Conservation (phyloP, 1,140 invertebrate species). For the Adoxophyes honmai region DNA sequence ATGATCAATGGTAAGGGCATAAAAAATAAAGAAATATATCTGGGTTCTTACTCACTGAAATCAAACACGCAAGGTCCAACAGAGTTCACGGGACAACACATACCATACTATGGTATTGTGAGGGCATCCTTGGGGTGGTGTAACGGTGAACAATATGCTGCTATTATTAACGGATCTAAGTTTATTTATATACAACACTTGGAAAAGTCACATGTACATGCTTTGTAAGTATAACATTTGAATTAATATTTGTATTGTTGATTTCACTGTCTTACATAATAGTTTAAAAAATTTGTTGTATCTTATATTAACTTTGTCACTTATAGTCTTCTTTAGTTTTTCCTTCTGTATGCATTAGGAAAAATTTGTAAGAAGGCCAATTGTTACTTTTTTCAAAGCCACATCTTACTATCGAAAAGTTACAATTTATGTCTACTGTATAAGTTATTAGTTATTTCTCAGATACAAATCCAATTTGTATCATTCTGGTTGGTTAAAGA, state of each 20-base stretch:
- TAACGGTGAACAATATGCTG: constrained; percentile 55
- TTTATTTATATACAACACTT: constrained; percentile 53
- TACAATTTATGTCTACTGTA: too few species aligned
- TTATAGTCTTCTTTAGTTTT: too few species aligned
- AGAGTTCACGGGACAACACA: constrained; percentile 33
- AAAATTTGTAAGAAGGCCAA: too few species aligned
- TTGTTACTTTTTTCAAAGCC: too few species aligned
- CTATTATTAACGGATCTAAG: constrained; percentile 56
- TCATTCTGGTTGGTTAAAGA: too few species aligned
- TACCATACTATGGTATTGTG: constrained; percentile 38
- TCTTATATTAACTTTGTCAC: too few species aligned
- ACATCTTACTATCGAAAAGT: too few species aligned
- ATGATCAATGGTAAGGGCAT: constrained; percentile 15
- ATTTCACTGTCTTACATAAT: too few species aligned
- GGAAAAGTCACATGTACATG: constrained; percentile 40
- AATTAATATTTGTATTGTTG: constrained; percentile 16
- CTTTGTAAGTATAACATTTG: constrained; percentile 35
- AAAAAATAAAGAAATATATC: constrained; percentile 21
- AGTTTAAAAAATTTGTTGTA: too few species aligned
- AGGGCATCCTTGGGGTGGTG: constrained; percentile 54
- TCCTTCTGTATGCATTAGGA: too few species aligned
- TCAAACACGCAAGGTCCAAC: constrained; percentile 35
- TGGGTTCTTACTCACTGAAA: constrained; percentile 45
- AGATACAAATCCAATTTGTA: too few species aligned
- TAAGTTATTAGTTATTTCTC: too few species aligned